Base-by-base conservation (phyloP, 1,140 invertebrate genomes). In the Drosophila ercepeae region DNA sequence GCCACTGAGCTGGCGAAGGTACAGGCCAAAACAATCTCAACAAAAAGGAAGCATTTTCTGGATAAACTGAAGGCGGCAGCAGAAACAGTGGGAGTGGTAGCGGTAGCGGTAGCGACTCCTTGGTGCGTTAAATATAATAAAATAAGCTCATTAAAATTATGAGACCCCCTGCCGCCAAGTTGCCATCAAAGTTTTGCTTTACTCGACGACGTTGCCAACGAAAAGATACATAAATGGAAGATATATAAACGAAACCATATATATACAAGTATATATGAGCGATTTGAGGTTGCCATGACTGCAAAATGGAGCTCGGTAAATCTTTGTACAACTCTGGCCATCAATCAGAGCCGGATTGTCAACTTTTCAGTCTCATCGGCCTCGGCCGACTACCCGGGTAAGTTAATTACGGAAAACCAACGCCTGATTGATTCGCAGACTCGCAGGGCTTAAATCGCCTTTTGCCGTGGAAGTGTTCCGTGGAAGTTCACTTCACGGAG, bases 81-180 rank as follows among this genome's bases (percentile, higher is more conserved):
- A 29, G 36, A 13, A 27, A 18, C n/a, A 29, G 27, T 29, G 9
- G 29, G 29, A 3, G 36, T 39, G 13, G 13, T 14, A 13, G n/a
- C 34, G 14, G 5, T 13, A 4, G 53, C 41, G 27, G 50, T 49
- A 52, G 6, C 65, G 23, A 42, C 57, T 53, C 34, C 68, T 48
- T 51, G 64, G 59, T 67, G 79, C 76, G 81, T 72, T 86, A 86
- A 79, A 72, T 74, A 76, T 88, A 86, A 88, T 86, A 79, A 86
- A 86, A 86, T 86, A 81, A 86, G 81, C 81, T 88, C 81, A 86
- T 86, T 86, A 88, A 86, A 88, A 88, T 77, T 74, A 88, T 86
- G 77, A 88, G 72, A 52, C 55, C 53, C 68, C 42, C 73, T 65
- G 77, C 65, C 63, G 76, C 48, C 25, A 53, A 36, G 57, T 16